Base-by-base conservation (phyloP, 2,888 invertebrate genomes). In the Tetramorium bicarinatum region DNA sequence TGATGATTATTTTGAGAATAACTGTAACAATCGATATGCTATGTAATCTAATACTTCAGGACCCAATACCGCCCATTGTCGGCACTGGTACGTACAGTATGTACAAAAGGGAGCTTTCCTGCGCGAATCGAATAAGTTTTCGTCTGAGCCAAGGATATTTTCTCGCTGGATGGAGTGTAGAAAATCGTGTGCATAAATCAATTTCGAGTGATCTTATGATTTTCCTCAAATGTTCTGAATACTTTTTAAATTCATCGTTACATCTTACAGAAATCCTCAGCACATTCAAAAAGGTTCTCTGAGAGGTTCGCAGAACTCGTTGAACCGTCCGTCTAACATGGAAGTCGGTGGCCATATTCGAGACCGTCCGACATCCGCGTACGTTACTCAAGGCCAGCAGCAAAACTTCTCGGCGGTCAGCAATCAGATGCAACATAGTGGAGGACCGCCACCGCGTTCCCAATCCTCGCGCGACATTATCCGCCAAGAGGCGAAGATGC, bases 401-500 rank as follows among this genome's bases (percentile, higher is more conserved):
- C 93, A 93, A 49, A 92, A 92, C 6, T 79, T 75, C 8, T 62
- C 81, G 11, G 11, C 29, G 4, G 29, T 69, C 0, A 71, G 81
- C 18, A 71, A 13, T 29, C 71, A 69, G 13, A 84, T 84, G 38
- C 88, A 89, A 52, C 41, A 6, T 0, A 25, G 29, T 2, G 62
- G 71, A 0, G 82, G 75, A 0, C 93, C 93, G 21, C 94, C 95
- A 18, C 94, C 93, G 2, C 92, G 95, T 69, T 95, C 95, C 1
- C 95, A 95, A 87, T 95, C 95, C 1, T 95, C 95, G 0, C 94
- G 95, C 11, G 96, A 96, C 88, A 95, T 95, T 87, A 94, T 96
- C 54, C 94, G 95, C 4, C 96, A 96, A 86, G 96, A 96, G 62
- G 97, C 97, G 0, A 97, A 97, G 93, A 95, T 97, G 83, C 96